These are phyloP conservation scores for Eutrigla gurnardus DNA, from an alignment of 2,797 vertebrate genomes.

Conservation along the genomic window DNA sequence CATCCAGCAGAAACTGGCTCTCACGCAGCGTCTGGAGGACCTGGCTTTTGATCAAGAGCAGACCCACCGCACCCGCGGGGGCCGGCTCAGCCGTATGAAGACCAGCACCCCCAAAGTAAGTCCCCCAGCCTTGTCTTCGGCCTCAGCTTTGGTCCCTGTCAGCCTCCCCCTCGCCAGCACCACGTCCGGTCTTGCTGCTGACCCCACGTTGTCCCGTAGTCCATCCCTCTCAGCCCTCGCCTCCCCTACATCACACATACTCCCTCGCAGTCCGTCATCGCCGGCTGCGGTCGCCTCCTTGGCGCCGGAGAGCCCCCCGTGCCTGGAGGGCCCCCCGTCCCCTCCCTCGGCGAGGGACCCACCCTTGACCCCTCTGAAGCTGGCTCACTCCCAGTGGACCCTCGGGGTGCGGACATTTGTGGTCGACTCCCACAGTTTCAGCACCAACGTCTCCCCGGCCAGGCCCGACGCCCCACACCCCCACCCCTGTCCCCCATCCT, in stretches of 20 bases:
- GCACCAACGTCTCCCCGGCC: conserved; percentile 58
- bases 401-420: conserved; percentile 78
- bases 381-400: conserved; percentile 78
- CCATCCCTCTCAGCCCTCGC: conserved; percentile 41
- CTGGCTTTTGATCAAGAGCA: conserved; percentile 97
- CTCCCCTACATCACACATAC: conserved; percentile 52
- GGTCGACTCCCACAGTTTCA: conserved; percentile 79
- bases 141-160: conserved; percentile 45
- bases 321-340: conserved; percentile 70
- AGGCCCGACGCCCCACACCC: conserved; percentile 65
- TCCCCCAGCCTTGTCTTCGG: conserved; percentile 60
- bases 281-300: conserved; percentile 18
- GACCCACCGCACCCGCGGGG: conserved; percentile 86
- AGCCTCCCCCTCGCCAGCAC: conserved; percentile 50
- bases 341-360: conserved; percentile 61
- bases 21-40: conserved; percentile 97
- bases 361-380: conserved; percentile 64
- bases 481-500: conserved; percentile 39
- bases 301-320: conserved; percentile 70
- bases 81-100: conserved; percentile 88
- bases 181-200: conserved; percentile 25
- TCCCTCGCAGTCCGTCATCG: conserved; percentile 43
- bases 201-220: conserved; percentile 38
- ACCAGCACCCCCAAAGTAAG: conserved; percentile 96
- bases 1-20: conserved; percentile 98